phyloP scores from a whole-genome alignment of 2,888 invertebrate species.

The Drosophila lutescens region DNA sequence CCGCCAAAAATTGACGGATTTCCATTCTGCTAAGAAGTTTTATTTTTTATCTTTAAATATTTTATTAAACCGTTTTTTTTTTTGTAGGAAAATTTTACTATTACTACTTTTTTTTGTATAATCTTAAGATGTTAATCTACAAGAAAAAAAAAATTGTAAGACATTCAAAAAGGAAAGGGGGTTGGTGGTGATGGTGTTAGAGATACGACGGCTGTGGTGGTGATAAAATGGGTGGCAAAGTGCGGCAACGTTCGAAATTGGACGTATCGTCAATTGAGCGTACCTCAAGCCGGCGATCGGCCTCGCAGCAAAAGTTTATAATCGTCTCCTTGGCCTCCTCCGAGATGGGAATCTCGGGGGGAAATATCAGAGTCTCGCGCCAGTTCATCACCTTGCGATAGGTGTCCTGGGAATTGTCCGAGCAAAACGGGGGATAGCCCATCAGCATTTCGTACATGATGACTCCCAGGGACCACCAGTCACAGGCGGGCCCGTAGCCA shows the following conservation, averaged over 20 bases:
- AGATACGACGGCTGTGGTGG: slow-evolving; percentile 55
- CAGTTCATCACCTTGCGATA: slow-evolving; percentile 98
- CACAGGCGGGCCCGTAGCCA: slow-evolving; percentile 98
- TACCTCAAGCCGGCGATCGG: slow-evolving; percentile 96
- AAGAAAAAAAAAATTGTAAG: no score
- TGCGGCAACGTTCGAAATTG: slow-evolving; percentile 90
- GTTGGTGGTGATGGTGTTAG: slow-evolving; percentile 57
- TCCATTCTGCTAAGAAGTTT: no score
- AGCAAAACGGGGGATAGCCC: slow-evolving; percentile 99
- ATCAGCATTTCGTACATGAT: slow-evolving; percentile 99
- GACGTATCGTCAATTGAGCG: slow-evolving; percentile 99
- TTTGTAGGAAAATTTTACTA: no score
- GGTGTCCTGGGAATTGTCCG: slow-evolving; percentile 89
- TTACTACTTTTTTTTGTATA: no score
- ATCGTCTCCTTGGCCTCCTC: slow-evolving; percentile 98
- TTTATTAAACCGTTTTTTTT: no score
- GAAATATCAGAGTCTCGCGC: slow-evolving; percentile 98
- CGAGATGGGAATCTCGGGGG: slow-evolving; percentile 99
- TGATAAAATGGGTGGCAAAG: slow-evolving; percentile 68
- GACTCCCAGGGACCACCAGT: slow-evolving; percentile 99
- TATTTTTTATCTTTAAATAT: no score
- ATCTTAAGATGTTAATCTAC: no score
- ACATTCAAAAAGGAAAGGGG: slow-evolving; percentile 71
- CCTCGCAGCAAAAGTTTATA: slow-evolving; percentile 97
- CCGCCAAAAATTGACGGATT: no score